Conservation (phyloP, 1,140 invertebrate species). For the Micrasema minimum region DNA sequence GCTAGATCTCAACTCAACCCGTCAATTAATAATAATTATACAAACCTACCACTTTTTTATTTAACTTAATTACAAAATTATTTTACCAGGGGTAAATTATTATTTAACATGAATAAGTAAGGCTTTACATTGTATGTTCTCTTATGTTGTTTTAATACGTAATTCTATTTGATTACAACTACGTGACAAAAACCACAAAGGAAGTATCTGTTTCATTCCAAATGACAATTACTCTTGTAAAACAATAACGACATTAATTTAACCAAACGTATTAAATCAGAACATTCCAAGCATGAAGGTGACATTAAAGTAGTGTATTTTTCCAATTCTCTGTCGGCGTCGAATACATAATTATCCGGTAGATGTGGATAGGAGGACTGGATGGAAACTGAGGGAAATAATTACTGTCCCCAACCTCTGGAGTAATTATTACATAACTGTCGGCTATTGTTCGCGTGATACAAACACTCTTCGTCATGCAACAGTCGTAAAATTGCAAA, state of each 20-base stretch:
- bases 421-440: constrained; percentile 24
- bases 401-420: constrained; percentile 4
- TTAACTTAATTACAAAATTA: no score
- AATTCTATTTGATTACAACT: constrained; percentile 12
- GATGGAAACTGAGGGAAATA: neutral
- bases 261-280: constrained; percentile 21
- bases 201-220: constrained; percentile 22
- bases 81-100: no score
- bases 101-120: no score
- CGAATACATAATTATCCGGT: constrained; percentile 19
- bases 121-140: no score
- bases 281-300: constrained; percentile 28
- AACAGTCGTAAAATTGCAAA: constrained; percentile 19
- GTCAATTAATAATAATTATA: no score
- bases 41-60: no score
- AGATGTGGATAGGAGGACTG: constrained; percentile 7
- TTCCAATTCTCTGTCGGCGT: constrained; percentile 1
- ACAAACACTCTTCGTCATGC: neutral
- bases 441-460: constrained; percentile 17
- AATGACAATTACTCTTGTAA: constrained; percentile 23
- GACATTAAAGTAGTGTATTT: constrained; percentile 30
- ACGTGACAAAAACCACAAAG: constrained; percentile 24
- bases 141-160: neutral
- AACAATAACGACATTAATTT: constrained; percentile 34
- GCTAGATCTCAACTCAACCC: no score